These are phyloP conservation scores for Erebia palarica DNA, from an alignment of 2,888 invertebrate species.

Conservation along the genomic window DNA sequence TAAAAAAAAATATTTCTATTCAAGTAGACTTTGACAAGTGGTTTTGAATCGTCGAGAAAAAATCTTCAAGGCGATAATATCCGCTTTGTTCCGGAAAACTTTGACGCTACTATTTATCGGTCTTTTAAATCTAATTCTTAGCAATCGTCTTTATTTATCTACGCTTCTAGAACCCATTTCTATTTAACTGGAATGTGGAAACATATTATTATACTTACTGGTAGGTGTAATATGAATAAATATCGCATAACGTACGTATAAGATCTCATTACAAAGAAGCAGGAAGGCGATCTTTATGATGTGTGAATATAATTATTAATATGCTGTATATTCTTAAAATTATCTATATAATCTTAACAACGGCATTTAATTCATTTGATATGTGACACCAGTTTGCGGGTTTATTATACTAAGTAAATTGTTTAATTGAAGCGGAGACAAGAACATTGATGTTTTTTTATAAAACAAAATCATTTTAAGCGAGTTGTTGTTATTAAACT, in stretches of 20 bases:
- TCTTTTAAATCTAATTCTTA: background rate
- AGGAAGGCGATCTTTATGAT: constrained; percentile 47
- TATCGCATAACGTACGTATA: constrained; percentile 47
- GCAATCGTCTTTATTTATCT: background rate
- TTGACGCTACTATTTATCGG: too few species aligned
- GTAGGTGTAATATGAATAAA: constrained; percentile 57
- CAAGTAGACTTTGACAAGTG: too few species aligned
- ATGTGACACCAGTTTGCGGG: constrained; percentile 26
- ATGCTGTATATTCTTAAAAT: constrained; percentile 34
- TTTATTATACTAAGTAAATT: constrained; percentile 20
- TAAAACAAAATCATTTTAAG: background rate
- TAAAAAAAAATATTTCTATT: too few species aligned
- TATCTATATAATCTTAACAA: constrained; percentile 39
- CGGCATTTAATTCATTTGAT: constrained; percentile 35
- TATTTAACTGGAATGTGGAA: constrained; percentile 59
- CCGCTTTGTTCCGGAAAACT: too few species aligned
- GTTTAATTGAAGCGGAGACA: constrained; percentile 11
- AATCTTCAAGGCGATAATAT: too few species aligned
- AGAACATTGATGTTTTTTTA: background rate
- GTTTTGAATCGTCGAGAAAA: too few species aligned
- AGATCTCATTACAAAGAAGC: constrained; percentile 42
- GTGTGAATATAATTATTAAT: constrained; percentile 41
- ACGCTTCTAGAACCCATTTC: constrained; percentile 37
- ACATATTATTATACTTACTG: constrained; percentile 42
- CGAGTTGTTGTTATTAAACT: background rate